phyloP scores from a whole-genome alignment of 2,113 vertebrate genomes.

The Pygoscelis adeliae region DNA sequence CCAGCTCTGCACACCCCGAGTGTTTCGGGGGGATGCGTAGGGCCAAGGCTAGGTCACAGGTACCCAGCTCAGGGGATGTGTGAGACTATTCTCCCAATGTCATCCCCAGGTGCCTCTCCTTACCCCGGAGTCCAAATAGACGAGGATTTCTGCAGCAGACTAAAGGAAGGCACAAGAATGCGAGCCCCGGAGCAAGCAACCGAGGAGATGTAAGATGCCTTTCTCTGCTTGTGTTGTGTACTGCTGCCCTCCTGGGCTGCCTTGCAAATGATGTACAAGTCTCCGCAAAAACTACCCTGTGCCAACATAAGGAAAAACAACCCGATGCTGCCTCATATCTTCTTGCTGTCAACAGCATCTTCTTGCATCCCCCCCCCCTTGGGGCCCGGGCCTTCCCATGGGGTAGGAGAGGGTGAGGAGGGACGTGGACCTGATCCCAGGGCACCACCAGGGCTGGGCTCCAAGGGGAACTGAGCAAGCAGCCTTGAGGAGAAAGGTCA shows the following conservation, averaged over 20 bases:
- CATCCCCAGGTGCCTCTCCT: conserved; percentile 86
- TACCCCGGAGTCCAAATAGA: conserved; percentile 93
- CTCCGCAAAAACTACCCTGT: not conserved
- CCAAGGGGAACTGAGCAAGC: not conserved
- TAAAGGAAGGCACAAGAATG: conserved; percentile 93
- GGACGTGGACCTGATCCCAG: not conserved
- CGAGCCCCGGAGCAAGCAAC: conserved; percentile 87
- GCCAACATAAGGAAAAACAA: not conserved
- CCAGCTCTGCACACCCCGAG: not conserved
- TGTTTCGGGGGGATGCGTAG: not conserved
- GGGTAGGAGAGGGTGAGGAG: not conserved
- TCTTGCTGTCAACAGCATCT: not conserved
- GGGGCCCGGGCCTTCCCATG: not conserved
- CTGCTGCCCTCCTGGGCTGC: not conserved
- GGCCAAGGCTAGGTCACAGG: not conserved
- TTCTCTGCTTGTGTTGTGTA: not conserved
- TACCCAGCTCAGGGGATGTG: not conserved
- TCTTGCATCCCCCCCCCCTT: not conserved
- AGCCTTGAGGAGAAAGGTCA: not conserved
- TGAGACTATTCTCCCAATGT: not conserved
- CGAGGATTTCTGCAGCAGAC: conserved; percentile 90
- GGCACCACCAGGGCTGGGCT: not conserved
- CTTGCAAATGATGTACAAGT: not conserved
- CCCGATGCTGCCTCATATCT: not conserved
- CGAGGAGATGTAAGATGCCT: conserved; percentile 84